Base-by-base conservation (phyloP, 2,797 vertebrate genomes). In the Champsocephalus esox region DNA sequence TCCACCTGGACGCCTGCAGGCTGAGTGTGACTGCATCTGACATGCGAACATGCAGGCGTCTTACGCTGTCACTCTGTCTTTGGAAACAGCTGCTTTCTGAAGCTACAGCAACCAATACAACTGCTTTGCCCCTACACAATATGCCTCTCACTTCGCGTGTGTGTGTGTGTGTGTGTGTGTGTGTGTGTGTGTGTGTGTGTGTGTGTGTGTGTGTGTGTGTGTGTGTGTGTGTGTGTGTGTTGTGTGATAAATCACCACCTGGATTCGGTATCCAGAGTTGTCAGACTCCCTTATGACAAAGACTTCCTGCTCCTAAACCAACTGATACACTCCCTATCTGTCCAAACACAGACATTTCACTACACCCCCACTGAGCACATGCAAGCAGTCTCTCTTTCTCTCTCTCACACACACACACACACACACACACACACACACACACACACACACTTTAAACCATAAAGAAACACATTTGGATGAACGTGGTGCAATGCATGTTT, bases 291-390 rank as follows among this genome's bases (percentile, higher is more conserved):
- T 82, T 73, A 83, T 89, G 85, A 86, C 81, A 83, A 81, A 76
- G 70, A 81, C 81, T 87, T 90, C 87, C 86, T 87, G 80, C 81
- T 86, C 69, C 86, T 89, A 85, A 83, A 88, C 54, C 52, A 69
- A 75, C 64, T 78, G 66, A 83, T 73, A 75, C 72, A 77, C 78
- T 79, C 70, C 50, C 70, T 72, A 50, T 75, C 69, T 79, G 73
- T 79, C 68, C 41, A 60, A 74, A 77, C 62, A 61, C 17, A 67
- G 34, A 62, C 51, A 64, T 73, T 85, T 66, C 19, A 56, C 14
- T 28, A 41, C 64, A 63, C 34, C 57, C 21, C 12, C 16, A 62
- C 32, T 43, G 46, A 51, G 71, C 38, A 46, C 14, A 66, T 34
- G 10, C 11, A 12, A 34, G 34, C 5, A 9, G n/a, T 21, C 32